phyloP scores from a whole-genome alignment of 1,140 invertebrate genomes.

The Sinella curviseta region DNA sequence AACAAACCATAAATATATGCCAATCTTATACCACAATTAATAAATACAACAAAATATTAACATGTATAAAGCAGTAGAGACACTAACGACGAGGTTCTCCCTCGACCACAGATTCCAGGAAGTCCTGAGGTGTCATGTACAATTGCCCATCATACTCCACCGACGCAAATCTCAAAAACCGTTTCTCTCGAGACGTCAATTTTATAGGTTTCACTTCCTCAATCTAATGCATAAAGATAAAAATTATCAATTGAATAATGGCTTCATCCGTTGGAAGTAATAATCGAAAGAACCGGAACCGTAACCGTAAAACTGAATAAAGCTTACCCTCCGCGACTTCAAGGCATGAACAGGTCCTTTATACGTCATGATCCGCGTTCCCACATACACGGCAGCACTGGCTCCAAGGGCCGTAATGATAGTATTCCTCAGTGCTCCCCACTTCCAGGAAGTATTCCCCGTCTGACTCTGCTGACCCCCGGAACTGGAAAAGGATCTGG shows the following conservation, averaged over 20 bases:
- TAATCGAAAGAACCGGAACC: no score
- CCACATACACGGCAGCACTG: not conserved
- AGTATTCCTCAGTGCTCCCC: not conserved
- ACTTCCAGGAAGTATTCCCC: not conserved
- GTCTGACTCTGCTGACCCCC: not conserved
- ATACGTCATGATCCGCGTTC: not conserved
- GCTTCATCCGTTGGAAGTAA: no score
- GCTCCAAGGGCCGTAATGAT: not conserved
- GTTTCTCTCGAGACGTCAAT: slow-evolving; percentile 78
- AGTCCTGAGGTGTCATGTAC: slow-evolving; percentile 99
- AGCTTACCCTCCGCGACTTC: slow-evolving; percentile 53
- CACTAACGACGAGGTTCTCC: slow-evolving; percentile 86
- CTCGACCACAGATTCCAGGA: slow-evolving; percentile 92
- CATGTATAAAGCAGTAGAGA: no score
- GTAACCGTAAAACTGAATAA: no score
- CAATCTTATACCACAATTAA: no score
- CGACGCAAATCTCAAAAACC: slow-evolving; percentile 93
- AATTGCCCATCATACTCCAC: slow-evolving; percentile 90
- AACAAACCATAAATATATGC: no score
- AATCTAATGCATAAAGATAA: slow-evolving; percentile 55
- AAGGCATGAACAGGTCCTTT: slow-evolving; percentile 74
- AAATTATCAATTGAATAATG: no score
- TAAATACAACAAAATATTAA: slow-evolving; percentile 59
- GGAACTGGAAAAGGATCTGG: no score
- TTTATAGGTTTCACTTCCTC: slow-evolving; percentile 67